Base-by-base conservation (phyloP, 2,888 invertebrate species). In the Anticlea derivata region DNA sequence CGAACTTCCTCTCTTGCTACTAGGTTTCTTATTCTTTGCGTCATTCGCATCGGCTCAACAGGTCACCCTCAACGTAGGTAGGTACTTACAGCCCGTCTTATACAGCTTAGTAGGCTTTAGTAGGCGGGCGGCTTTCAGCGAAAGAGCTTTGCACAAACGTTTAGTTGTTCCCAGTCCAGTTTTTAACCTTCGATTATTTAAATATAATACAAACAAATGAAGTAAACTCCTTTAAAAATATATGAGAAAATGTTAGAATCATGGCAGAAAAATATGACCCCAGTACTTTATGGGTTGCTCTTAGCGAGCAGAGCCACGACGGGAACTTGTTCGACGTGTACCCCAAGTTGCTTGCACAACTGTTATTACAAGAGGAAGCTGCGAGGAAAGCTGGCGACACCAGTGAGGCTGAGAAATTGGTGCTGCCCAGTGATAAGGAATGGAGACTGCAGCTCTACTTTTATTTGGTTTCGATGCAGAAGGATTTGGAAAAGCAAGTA, bases 361-460 rank as follows among this genome's bases (percentile, higher is more conserved):
- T 95, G 59, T 80, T 95, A 35, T 72, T 90, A 0, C 85, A 92
- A 66, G 85, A 86, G 34, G 86, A 86, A 27, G 87, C 87, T 10
- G 86, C 87, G 1, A 73, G 86, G 38, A 78, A 82, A 48, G 83
- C 82, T 12, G 81, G 86, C 0, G 86, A 90, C 57, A 83, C 78
- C 7, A 82, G 74, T 23, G 91, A 92, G 56, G 81, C 90, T 7
- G 92, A 93, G 55, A 89, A 90, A 30, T 85, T 95, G 50, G 88
- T 94, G 26, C 83, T 95, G 27, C 95, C 95, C 6, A 95, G 95
- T 66, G 94, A 95, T 66, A 92, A 91, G 60, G 92, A 92, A 24
- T 95, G 94, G 93, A 86, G 94, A 50, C 89, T 93, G 29, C 92
- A 92, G 59, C 93, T 94, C 70, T 95, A 95, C 71, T 94, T 94